Base-by-base conservation (phyloP, 2,797 vertebrate genomes). In the Platalea minor region DNA sequence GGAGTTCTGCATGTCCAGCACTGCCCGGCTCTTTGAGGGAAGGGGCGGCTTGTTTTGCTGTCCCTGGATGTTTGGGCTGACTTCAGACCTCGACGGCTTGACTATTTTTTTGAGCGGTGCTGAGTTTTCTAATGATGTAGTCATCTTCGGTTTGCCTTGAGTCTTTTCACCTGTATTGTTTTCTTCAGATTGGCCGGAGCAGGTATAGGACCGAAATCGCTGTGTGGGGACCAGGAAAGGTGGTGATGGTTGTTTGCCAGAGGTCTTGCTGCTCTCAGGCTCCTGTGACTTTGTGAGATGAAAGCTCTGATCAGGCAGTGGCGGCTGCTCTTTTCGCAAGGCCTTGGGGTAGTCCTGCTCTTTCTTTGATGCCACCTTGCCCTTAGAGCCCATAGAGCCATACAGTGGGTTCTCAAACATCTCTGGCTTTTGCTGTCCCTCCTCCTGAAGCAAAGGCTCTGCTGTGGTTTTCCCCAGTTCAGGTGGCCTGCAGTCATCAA, bases 341-440 rank as follows among this genome's bases (percentile, higher is more conserved):
- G 67, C 86, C 76, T 97, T 97, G 57, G 96, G 41, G 43, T 96
- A 94, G 23, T 98, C 98, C 56, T 98, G 98, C 60, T 99, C 99
- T 79, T 98, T 99, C 95, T 88, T 80, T 68, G 97, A 53, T 12
- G 57, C 46, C 6, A 67, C 79, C 46, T 98, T 96, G 65, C 98
- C 95, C 77, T 97, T 97, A 19, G 94, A 96, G 51, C 65, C 95
- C 98, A 98, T 98, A 5, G 98, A 98, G n/a, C 98, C 99, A 0
- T 99, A 99, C 5, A 99, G 98, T 0, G 99, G 99, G 96, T 99
- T 99, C 92, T 99, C 99, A n/a, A 99, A 99, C 99, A 99, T 99
- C 98, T 99, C 99, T 0, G 98, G 97, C 91, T 95, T 98, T 18
- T 87, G 68, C 48, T 93, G 97, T 7, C 95, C 97, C 10, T 98